These are phyloP conservation scores for Anaspis maculata DNA, from an alignment of 2,888 invertebrate species.

Conservation along the genomic window DNA sequence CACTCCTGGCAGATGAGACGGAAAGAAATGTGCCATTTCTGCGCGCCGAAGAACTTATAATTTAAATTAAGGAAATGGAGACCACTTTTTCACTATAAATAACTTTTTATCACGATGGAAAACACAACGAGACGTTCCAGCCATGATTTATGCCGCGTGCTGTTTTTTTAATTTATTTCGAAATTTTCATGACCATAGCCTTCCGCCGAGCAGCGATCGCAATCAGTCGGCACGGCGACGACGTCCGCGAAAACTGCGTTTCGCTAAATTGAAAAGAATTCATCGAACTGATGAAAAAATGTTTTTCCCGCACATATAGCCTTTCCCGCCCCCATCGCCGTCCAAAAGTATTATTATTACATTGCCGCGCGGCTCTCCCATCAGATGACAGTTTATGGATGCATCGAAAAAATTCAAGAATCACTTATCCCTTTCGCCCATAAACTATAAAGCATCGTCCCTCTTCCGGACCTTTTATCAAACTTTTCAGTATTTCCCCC, in stretches of 20 bases:
- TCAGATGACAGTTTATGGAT: no score
- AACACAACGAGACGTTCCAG: conserved; percentile 8
- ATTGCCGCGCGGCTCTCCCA: no score
- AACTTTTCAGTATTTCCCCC: no score
- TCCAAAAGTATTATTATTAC: no score
- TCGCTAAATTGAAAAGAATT: background rate
- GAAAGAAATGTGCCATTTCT: conserved; percentile 8
- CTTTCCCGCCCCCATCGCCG: background rate
- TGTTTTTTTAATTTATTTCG: conserved; percentile 10
- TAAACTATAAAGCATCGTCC: no score
- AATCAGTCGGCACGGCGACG: background rate
- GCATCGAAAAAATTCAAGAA: no score
- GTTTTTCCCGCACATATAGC: background rate
- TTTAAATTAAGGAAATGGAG: conserved; percentile 14
- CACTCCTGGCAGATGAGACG: conserved; percentile 10
- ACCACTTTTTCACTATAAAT: conserved; percentile 14
- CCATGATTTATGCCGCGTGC: conserved; percentile 10
- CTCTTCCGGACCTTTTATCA: no score
- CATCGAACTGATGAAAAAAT: background rate
- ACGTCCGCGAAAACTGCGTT: background rate
- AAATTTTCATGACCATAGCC: conserved; percentile 5
- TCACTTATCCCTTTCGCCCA: no score
- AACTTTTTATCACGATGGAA: conserved; percentile 13
- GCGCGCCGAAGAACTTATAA: conserved; percentile 9
- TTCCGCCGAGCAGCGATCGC: background rate